A percentile compares a stretch with the other conserved stretches of the same genome.
These are phyloP conservation scores for Acanthochromis polyacanthus DNA, from an alignment of 2,113 vertebrate species.

Conservation along the genomic window DNA sequence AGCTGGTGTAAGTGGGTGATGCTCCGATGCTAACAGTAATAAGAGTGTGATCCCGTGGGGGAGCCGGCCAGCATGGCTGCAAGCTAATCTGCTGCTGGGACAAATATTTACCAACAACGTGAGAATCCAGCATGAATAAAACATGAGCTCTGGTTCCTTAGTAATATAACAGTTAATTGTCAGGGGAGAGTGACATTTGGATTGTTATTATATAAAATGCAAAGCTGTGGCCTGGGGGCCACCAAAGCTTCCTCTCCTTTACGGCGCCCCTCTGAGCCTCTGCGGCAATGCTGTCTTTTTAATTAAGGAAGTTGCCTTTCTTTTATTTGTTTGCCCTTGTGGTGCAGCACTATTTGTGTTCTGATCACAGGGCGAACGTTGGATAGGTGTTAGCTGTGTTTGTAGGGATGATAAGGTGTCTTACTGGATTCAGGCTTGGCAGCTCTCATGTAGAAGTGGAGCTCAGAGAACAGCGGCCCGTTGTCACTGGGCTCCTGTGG, in stretches of 20 bases:
- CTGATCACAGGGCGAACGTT: conserved; percentile 54
- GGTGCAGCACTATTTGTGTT: conserved; percentile 40
- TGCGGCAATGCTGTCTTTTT: conserved; percentile 76
- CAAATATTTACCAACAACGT: conserved; percentile 88
- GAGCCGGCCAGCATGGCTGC: conserved; percentile 46
- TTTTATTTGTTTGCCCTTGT: conserved; percentile 72
- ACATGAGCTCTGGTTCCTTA: conserved; percentile 82
- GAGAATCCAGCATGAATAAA: conserved; percentile 84
- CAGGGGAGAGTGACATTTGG: conserved; percentile 85
- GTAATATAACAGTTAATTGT: conserved; percentile 87
- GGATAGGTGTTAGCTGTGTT: conserved; percentile 11
- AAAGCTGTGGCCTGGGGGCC: conserved; percentile 79
- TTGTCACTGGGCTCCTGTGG: conserved; percentile 95
- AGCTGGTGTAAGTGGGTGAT: conserved; percentile 31
- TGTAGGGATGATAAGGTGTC: conserved; percentile 56
- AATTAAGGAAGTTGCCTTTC: conserved; percentile 81
- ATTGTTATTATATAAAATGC: conserved; percentile 87
- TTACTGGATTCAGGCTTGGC: conserved; percentile 96
- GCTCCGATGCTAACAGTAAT: conserved; percentile 67
- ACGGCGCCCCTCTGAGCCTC: conserved; percentile 44
- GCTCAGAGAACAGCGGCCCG: conserved; percentile 96
- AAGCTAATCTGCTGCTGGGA: conserved; percentile 83
- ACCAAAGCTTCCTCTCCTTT: conserved; percentile 62
- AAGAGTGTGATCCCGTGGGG: conserved; percentile 64
- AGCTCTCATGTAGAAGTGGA: conserved; percentile 97